Percentiles rank a stretch among this genome's conserved stretches.
Evolutionary conservation across 2,888 invertebrate genomes (phyloP).

Genomic region (Tortrix viridana): DNA sequence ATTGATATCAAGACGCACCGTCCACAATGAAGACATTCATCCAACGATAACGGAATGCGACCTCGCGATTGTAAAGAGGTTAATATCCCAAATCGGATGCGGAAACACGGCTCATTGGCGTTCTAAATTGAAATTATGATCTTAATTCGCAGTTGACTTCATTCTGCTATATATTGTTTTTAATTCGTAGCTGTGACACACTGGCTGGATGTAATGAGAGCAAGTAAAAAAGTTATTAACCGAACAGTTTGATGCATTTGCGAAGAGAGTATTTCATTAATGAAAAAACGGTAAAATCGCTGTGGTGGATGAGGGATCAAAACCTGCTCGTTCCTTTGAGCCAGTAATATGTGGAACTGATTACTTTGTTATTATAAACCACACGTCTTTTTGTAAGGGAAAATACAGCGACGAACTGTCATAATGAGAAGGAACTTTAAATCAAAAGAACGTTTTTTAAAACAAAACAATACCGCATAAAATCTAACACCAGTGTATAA

Average conservation of each 20-base stretch:
- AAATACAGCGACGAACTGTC: too few species aligned
- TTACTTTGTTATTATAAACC: too few species aligned
- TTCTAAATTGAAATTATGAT: constrained; percentile 28
- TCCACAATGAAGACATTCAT: constrained; percentile 32
- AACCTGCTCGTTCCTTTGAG: too few species aligned
- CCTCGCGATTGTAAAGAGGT: constrained; percentile 37
- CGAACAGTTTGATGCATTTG: neutral
- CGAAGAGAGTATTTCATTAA: too few species aligned
- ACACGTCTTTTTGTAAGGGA: too few species aligned
- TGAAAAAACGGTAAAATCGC: too few species aligned
- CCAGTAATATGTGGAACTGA: too few species aligned
- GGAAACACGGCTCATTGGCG: constrained; percentile 32
- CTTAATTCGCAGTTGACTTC: constrained; percentile 3
- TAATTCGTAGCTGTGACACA: neutral
- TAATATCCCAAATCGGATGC: constrained; percentile 30
- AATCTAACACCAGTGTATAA: too few species aligned
- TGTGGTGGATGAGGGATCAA: too few species aligned
- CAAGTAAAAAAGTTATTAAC: neutral
- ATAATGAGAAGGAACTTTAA: too few species aligned
- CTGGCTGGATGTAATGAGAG: neutral
- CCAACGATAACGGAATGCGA: constrained; percentile 30
- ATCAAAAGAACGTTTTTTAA: too few species aligned
- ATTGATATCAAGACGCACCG: constrained; percentile 18
- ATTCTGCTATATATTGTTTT: neutral
- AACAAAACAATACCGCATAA: too few species aligned